These are phyloP conservation scores for Orestias chungarensis DNA, from an alignment of 2,797 vertebrate genomes.

Conservation along the genomic window DNA sequence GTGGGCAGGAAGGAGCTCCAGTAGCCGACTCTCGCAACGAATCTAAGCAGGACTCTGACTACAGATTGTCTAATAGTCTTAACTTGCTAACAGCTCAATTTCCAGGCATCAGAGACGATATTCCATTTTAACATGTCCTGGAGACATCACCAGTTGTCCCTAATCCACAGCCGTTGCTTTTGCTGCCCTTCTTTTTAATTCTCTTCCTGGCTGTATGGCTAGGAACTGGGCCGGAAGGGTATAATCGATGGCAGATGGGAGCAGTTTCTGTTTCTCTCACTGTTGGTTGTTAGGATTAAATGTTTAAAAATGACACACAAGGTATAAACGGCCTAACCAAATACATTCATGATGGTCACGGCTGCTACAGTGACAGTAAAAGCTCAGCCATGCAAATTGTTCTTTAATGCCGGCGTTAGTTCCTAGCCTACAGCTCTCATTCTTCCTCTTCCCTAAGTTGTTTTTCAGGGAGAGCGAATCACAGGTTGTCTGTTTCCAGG, in stretches of 20 bases:
- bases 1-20: background rate
- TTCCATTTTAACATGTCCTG: no score
- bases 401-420: slow-evolving; percentile 46
- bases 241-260: no score
- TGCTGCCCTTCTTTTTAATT: no score
- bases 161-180: no score
- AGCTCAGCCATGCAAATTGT: slow-evolving; percentile 62
- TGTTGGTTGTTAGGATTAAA: slow-evolving; percentile 2
- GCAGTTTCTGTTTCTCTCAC: no score
- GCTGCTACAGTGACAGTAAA: slow-evolving; percentile 58
- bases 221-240: no score
- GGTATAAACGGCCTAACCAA: slow-evolving; percentile 16
- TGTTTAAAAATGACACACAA: slow-evolving; percentile 18
- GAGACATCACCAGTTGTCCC: no score
- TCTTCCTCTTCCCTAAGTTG: slow-evolving; percentile 34
- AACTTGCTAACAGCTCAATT: no score
- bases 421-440: slow-evolving; percentile 40
- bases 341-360: slow-evolving; percentile 18
- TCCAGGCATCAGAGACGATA: no score
- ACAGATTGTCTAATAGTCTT: no score
- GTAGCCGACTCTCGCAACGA: background rate
- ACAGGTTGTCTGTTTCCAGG: slow-evolving; percentile 11
- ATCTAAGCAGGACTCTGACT: no score
- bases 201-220: no score
- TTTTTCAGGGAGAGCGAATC: slow-evolving; percentile 18